Evolutionary conservation across 2,113 vertebrate species (phyloP).

Genomic region (Ginglymostoma cirratum): DNA sequence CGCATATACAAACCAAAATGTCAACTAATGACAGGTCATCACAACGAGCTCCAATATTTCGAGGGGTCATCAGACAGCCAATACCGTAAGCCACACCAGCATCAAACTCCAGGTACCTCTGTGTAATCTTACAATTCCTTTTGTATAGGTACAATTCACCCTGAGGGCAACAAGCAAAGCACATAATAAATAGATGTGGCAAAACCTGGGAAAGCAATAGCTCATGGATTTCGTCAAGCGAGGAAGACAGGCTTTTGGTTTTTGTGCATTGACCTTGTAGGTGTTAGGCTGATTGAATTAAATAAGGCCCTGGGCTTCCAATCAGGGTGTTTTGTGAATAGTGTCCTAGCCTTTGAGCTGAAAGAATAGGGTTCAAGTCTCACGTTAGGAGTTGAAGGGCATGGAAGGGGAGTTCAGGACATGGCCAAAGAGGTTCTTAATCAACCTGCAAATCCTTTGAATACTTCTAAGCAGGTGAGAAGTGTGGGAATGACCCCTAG

Average conservation of each 20-base stretch:
- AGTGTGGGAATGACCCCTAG: too few relatives aligned
- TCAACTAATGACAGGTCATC: slow-evolving; percentile 58
- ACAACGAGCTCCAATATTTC: slow-evolving; percentile 78
- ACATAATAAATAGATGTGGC: not conserved
- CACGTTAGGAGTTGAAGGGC: too few relatives aligned
- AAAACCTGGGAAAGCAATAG: not conserved
- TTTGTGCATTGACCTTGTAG: not conserved
- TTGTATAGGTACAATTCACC: slow-evolving; percentile 72
- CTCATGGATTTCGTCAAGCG: not conserved
- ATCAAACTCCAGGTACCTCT: slow-evolving; percentile 70
- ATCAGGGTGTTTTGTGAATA: not conserved
- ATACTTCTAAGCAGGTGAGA: too few relatives aligned
- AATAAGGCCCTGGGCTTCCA: not conserved
- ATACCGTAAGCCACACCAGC: slow-evolving; percentile 78
- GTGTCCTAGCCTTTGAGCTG: not conserved
- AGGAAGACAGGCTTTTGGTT: not conserved
- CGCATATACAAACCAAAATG: slow-evolving; percentile 56
- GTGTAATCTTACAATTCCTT: slow-evolving; percentile 65
- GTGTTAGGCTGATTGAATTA: not conserved
- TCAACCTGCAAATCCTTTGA: too few relatives aligned
- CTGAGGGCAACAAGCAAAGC: slow-evolving; percentile 48
- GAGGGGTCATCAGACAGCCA: slow-evolving; percentile 75
- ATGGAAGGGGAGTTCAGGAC: too few relatives aligned
- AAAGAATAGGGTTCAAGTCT: not conserved
- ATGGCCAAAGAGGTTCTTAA: too few relatives aligned